A percentile compares a stretch with the other conserved stretches of the same genome.
Conservation (phyloP, 2,797 vertebrate genomes). For the Neopelma chrysocephalum region DNA sequence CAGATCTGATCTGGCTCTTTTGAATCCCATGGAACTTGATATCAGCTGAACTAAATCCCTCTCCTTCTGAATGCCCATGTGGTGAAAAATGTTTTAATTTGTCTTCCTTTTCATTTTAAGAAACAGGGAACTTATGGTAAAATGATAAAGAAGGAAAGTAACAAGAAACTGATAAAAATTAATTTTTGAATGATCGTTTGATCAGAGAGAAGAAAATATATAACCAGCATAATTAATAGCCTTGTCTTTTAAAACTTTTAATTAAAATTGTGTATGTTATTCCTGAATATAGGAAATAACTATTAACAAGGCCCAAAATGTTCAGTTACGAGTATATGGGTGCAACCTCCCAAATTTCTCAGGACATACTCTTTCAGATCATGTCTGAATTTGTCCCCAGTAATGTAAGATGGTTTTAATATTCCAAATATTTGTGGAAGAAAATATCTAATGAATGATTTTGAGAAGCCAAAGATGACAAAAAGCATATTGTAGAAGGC, state of each 20-base stretch:
- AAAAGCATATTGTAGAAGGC: constrained; percentile 33
- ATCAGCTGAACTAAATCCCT: not conserved
- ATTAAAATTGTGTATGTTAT: not conserved
- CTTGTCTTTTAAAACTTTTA: not conserved
- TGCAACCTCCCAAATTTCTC: not conserved
- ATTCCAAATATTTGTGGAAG: constrained; percentile 28
- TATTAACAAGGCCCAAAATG: not conserved
- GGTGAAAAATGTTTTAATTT: not conserved
- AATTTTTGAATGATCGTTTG: constrained; percentile 6
- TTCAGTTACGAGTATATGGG: not conserved
- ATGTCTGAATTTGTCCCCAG: not conserved
- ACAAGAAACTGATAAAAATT: constrained; percentile 13
- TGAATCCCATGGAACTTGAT: not conserved
- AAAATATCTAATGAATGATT: constrained; percentile 54
- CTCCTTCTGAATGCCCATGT: not conserved
- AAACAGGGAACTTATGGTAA: not conserved
- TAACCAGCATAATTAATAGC: not conserved
- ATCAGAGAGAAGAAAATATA: constrained; percentile 12
- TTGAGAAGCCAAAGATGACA: constrained; percentile 57
- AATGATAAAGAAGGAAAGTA: not conserved
- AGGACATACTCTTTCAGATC: not conserved
- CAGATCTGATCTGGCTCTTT: not conserved
- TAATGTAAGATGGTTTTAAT: not conserved
- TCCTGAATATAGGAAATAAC: not conserved
- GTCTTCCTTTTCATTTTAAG: not conserved